Percentiles rank a stretch among this genome's conserved stretches.
These are phyloP conservation scores for Psittacula echo DNA, from an alignment of 2,797 vertebrate species.

Conservation along the genomic window DNA sequence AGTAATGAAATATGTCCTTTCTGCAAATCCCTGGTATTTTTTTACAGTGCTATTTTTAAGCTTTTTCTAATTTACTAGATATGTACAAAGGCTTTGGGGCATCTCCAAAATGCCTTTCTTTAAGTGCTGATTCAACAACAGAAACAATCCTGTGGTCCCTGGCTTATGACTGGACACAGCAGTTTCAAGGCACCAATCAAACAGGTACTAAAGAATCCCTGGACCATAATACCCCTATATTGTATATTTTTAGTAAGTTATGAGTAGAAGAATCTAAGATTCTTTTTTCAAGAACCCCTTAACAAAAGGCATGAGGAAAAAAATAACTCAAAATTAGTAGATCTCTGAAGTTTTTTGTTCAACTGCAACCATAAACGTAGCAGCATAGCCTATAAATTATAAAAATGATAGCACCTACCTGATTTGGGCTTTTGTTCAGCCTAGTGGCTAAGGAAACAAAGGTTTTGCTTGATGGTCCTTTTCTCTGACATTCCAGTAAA, in stretches of 20 bases:
- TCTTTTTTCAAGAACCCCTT: not conserved
- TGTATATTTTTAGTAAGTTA: not conserved
- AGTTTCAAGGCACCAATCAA: not conserved
- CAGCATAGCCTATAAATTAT: not conserved
- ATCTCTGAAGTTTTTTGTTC: not conserved
- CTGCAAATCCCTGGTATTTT: not conserved
- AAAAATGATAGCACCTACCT: constrained; percentile 77
- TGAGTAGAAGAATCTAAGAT: not conserved
- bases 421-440: constrained; percentile 87
- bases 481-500: constrained; percentile 88
- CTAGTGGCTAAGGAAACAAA: constrained; percentile 86
- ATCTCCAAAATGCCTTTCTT: not conserved
- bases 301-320: not conserved
- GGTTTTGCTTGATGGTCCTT: constrained; percentile 88
- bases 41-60: not conserved
- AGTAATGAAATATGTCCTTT: not conserved
- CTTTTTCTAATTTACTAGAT: not conserved
- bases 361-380: not conserved
- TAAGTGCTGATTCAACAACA: not conserved
- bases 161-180: not conserved
- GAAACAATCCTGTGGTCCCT: not conserved
- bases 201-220: not conserved
- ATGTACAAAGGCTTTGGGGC: not conserved
- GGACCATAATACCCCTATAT: not conserved
- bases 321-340: not conserved